These are phyloP conservation scores for Vanacampus margaritifer DNA, from an alignment of 2,113 vertebrate species.

Conservation along the genomic window DNA sequence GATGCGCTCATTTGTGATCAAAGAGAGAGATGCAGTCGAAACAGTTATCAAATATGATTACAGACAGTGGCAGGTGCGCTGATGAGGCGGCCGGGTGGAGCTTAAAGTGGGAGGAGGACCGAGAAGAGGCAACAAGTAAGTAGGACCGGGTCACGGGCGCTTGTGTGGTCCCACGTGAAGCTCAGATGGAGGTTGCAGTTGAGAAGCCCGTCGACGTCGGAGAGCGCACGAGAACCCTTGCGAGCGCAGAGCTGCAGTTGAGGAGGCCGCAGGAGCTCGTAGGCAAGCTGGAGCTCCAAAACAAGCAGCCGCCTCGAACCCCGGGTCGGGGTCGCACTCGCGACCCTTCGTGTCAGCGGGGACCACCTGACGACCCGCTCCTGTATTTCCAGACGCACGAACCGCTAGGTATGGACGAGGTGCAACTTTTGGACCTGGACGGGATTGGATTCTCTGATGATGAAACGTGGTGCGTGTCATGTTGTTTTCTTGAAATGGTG, in stretches of 20 bases:
- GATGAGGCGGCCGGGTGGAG: conserved; percentile 3
- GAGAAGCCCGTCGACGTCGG: conserved; percentile 48
- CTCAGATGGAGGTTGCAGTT: conserved; percentile 63
- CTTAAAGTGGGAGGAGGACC: not conserved
- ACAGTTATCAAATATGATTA: not conserved
- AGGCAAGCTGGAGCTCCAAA: conserved; percentile 84
- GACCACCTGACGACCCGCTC: conserved; percentile 66
- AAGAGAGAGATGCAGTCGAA: not conserved
- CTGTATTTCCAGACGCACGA: conserved; percentile 71
- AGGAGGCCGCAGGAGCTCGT: conserved; percentile 92
- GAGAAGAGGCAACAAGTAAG: no score
- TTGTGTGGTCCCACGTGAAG: not conserved
- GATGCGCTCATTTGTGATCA: no score
- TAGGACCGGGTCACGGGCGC: not conserved
- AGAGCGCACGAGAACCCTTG: conserved; percentile 67
- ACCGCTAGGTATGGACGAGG: conserved; percentile 80
- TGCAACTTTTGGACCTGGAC: conserved; percentile 85
- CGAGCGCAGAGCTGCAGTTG: conserved; percentile 86
- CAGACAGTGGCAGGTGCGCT: not conserved
- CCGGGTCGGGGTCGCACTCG: conserved; percentile 65
- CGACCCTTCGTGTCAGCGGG: conserved; percentile 65
- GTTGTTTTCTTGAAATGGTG: not conserved
- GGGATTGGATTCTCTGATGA: conserved; percentile 69
- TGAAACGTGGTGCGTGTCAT: conserved; percentile 79
- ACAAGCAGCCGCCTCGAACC: conserved; percentile 81